Base-by-base conservation (phyloP, 1,140 invertebrate species). In the Phocides pigmalion region DNA sequence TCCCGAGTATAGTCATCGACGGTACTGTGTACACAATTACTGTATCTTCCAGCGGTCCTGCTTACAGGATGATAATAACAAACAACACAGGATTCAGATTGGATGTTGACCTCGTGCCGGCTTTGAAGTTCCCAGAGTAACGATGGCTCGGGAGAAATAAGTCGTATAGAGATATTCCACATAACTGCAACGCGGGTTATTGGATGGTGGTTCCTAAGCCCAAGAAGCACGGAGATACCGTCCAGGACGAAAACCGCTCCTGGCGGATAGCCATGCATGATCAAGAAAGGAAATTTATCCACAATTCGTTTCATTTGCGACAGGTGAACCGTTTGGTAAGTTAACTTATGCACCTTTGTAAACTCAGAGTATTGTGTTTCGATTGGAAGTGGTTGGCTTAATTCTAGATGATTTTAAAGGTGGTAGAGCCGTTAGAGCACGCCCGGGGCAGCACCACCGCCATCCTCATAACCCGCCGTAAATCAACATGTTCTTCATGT, bases 81-180 rank as follows among this genome's bases (percentile, higher is more conserved):
- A 62, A 77, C 37, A 14, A 0, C 0, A 3, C 5, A 8, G 66
- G 56, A 3, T 87, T 87, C 53, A 74, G 64, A 14, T 37, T 93
- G 46, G 62, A 76, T 51, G 78, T 93, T 0, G 92, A 93, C 66
- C 64, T 93, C 11, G 92, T 91, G 41, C 91, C 92, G 4, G 83
- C 81, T 2, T 53, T 93, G 12, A 80, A 74, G 71, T 92, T 93
- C 47, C 73, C 79, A 0, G 75, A 82, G 50, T 17, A 32, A 4
- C 69, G 78, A 0, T 86, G 85, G 83, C 78, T 76, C 1, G 65
- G 59, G 0, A 71, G 39, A 4, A 61, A 37, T 9, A 61, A 47
- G 12, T 20, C 17, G 2, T 85, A 85, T 51, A 64, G 78, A 0
- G 12, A 53, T 0, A 78, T 87, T 6, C 79, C 79, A 0, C 0